Conservation (phyloP, 1,140 invertebrate species). For the Leptestheria dahalacensis region DNA sequence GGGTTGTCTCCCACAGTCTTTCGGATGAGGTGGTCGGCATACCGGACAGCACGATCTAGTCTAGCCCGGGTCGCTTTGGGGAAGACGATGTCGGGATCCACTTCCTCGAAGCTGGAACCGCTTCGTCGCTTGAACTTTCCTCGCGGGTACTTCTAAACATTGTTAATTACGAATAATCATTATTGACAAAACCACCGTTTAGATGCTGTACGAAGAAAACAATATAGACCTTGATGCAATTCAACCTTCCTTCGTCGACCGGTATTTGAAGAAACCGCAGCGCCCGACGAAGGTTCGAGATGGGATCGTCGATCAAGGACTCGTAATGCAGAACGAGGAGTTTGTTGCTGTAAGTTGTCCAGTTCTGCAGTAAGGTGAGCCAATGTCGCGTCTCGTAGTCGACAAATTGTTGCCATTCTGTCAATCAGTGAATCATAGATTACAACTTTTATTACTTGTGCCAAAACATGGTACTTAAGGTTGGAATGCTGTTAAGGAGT, state of each 20-base stretch:
- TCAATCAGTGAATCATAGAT: no score
- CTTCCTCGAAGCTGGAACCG: not conserved
- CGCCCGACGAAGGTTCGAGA: constrained; percentile 18
- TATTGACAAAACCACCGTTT: not conserved
- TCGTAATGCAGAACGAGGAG: constrained; percentile 24
- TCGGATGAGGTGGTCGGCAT: constrained; percentile 16
- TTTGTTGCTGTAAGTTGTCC: constrained; percentile 19
- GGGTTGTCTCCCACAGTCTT: not conserved
- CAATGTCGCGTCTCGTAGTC: constrained; percentile 21
- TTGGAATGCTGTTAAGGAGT: no score
- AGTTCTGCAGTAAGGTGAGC: constrained; percentile 21
- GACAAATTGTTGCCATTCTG: constrained; percentile 24
- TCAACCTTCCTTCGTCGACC: constrained; percentile 13
- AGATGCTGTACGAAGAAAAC: not conserved
- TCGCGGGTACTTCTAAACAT: constrained; percentile 2
- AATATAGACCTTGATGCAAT: constrained; percentile 20
- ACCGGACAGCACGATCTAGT: constrained; percentile 19
- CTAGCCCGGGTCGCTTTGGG: not conserved
- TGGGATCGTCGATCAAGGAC: constrained; percentile 17
- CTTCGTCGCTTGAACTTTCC: constrained; percentile 5
- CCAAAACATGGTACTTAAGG: no score
- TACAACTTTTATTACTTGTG: no score
- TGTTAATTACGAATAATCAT: not conserved
- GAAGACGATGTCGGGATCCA: not conserved
- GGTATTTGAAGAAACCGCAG: constrained; percentile 20